Evolutionary conservation across 1,140 invertebrate species (phyloP), one percentile per base, ranked within the genome.

Genomic region (Cepaea nemoralis): DNA sequence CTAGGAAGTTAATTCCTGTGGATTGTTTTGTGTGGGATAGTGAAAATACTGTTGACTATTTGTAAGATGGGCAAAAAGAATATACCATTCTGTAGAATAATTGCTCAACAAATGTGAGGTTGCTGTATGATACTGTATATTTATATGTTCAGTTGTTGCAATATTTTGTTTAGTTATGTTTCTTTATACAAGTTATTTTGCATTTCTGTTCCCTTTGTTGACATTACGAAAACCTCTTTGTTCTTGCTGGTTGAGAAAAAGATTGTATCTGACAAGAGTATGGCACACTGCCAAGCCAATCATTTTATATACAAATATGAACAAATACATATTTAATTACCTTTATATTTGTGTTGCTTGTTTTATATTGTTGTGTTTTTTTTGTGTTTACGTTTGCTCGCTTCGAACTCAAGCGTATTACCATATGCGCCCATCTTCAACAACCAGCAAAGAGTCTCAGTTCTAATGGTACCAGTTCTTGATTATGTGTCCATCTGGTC

Each of bases 191-290:
- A 50, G 10, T 12, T 3, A 31, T 1, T 75, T 40, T 75, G 40
- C 31, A 1, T 40, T 50, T 50, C 35, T 14, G 71, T 12, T 75
- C 50, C 1, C 2, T 75, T 75, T 39, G 40, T 40, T 55, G 59
- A 75, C 8, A 39, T 69, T 5, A 75, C 3, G 1, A 75, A n/a
- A 50, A 5, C 12, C 39, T 42, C 50, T 50, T 63, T 59, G 75
- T 77, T 77, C 75, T 77, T 77, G 75, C 75, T 77, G 75, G 75
- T 19, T 77, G 55, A 77, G 75, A 77, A 77, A 63, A 77, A 66
- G 37, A 77, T 6, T 39, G 0, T 77, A 63, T 77, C 33, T 66
- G 50, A 63, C 59, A 31, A 77, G n/a, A 63, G 75, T 77, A 77
- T 77, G 75, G 75, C 75, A 77, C 39, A 77, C 1, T 77, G 75